A percentile compares a stretch with the other conserved stretches of the same genome.
These are phyloP conservation scores for Pangasianodon gigas DNA, from an alignment of 2,113 vertebrate species.

Conservation along the genomic window DNA sequence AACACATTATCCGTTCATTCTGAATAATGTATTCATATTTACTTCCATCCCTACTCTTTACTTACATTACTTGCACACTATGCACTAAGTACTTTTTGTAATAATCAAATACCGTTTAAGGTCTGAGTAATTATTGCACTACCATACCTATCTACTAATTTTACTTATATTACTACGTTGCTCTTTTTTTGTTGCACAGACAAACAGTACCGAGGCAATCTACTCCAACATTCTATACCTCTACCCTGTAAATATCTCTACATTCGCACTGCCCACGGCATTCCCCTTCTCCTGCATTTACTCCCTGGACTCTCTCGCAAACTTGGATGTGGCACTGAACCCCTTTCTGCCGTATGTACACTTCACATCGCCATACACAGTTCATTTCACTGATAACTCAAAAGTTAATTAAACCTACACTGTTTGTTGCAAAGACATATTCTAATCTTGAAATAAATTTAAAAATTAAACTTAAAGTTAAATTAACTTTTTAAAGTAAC, in stretches of 20 bases:
- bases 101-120: background rate
- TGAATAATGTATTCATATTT: background rate
- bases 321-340: slow-evolving; percentile 51
- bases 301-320: slow-evolving; percentile 56
- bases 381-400: background rate
- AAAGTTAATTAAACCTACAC: background rate
- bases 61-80: background rate
- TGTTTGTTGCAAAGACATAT: background rate
- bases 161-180: background rate
- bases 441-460: background rate
- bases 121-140: background rate
- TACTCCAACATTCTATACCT: slow-evolving; percentile 67
- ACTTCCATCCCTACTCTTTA: background rate
- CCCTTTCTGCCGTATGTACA: slow-evolving; percentile 59
- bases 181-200: slow-evolving; percentile 56
- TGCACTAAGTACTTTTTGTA: background rate
- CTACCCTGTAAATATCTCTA: slow-evolving; percentile 40
- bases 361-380: background rate
- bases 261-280: slow-evolving; percentile 46
- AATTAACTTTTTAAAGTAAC: no score
- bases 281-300: slow-evolving; percentile 66
- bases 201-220: slow-evolving; percentile 63
- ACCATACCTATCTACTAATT: background rate
- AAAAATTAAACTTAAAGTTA: no score
- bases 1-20: background rate